Base-by-base conservation (phyloP, 2,888 invertebrate species). In the Sinopyrophorus schimmeli region DNA sequence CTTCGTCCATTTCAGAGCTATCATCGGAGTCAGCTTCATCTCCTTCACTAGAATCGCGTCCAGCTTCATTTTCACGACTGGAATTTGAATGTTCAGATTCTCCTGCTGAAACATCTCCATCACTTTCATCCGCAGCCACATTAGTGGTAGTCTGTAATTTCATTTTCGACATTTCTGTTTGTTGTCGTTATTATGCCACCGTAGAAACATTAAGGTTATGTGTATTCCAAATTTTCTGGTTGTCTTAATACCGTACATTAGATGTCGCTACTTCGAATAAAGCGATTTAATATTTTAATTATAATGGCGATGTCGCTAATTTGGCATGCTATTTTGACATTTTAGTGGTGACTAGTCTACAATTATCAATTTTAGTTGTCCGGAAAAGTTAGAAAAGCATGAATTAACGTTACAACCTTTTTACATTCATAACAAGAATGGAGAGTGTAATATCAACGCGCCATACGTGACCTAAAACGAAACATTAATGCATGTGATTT, bases 1-100 rank as follows among this genome's bases (percentile, higher is more conserved):
- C 87, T 69, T 92, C 93, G 71, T 95, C 94, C 87, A 95, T 87
- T 75, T 95, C 95, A 43, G 86, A 86, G 48, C 88, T 88, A 70
- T 89, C 89, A 74, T 89, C 89, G 9, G 89, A 87, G 61, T 89
- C 89, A n/a, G 83, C 86, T 63, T 88, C 87, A 43, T 82, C 86
- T 61, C 84, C 86, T 63, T 88, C 88, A 54, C 86, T 85, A 57
- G 88, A 86, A 60, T 88, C 88, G 9, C 70, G 64, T 61, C 82
- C 83, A 11, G 78, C 74, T 48, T 82, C 82, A 20, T 82, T 83
- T 42, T 83, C 84, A 49, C 81, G 77, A 40, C 85, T 85, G 3
- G 81, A 80, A n/a, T 80, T 81, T 27, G 86, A 81, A 54, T 79
- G 80, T 57, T 86, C 86, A 1, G 86, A 83, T 61, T 86, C 86